Evolutionary conservation across 2,113 vertebrate species (phyloP), one percentile per base, ranked within the genome.

Genomic region (Plecotus auritus): DNA sequence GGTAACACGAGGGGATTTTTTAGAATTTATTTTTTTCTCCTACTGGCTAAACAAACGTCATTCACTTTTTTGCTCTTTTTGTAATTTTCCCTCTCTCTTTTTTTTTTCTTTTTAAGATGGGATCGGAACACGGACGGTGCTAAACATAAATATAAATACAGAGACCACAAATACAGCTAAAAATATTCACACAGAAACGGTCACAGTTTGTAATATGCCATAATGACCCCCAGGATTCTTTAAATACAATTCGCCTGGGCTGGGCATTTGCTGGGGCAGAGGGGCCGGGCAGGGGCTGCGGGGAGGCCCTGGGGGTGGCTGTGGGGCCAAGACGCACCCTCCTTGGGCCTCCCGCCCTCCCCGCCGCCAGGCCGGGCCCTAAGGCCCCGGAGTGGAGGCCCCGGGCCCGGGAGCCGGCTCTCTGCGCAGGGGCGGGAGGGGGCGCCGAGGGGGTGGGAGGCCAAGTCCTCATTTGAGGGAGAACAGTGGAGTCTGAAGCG

Each of bases 121-220:
- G 96, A 95, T 93, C 86, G 97, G 98, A 98, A 98, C 98, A 98
- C 98, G 98, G 97, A 98, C 98, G 98, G 98, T 97, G 98, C 98
- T 99, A 98, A 98, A 98, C 98, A 99, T 98, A 99, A 98, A 99
- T 98, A 98, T 98, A 98, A 99, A 98, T 98, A 99, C 98, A 98
- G 98, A 98, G 95, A 99, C 98, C 98, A 99, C 98, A 94, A 98
- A 98, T 98, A 98, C 98, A 98, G 98, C 98, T 98, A 98, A 98
- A 98, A 98, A 98, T 98, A 98, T 98, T 98, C 98, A 98, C 98
- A 98, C 98, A 98, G 98, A 97, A 98, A 98, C 98, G 96, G 98
- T 98, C 98, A 98, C 98, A 98, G 98, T 98, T 98, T 98, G 98
- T 97, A 95, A 97, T 97, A 98, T 98, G 98, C 97, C 95, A 97